A percentile compares a stretch with the other conserved stretches of the same genome.
Conservation (phyloP, 2,888 invertebrate genomes). For the Volucella zonaria region DNA sequence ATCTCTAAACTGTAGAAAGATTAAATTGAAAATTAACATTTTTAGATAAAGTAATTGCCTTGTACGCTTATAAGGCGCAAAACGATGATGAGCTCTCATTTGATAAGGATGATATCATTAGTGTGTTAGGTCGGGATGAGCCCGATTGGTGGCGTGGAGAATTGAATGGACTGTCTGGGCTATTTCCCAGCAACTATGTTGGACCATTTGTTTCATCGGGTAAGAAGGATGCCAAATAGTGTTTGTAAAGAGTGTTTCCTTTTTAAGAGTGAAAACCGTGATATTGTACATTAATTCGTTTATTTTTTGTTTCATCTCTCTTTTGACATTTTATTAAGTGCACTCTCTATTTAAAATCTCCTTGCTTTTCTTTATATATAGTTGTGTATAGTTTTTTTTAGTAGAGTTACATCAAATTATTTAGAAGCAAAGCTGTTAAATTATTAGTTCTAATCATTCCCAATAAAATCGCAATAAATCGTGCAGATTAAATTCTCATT, state of each 20-base stretch:
- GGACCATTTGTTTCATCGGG: conserved; percentile 85
- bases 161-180: conserved; percentile 92
- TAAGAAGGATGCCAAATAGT: conserved; percentile 81
- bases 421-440: conserved; percentile 35
- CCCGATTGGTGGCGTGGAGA: conserved; percentile 99
- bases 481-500: conserved; percentile 50
- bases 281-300: conserved; percentile 56
- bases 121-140: conserved; percentile 94
- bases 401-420: background rate
- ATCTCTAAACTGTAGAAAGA: background rate
- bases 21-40: conserved; percentile 29
- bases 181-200: conserved; percentile 98
- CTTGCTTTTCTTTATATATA: conserved; percentile 27
- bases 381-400: conserved; percentile 49
- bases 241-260: conserved; percentile 48
- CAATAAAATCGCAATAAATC: conserved; percentile 50
- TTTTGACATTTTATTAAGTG: conserved; percentile 53
- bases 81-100: conserved; percentile 97
- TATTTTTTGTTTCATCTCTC: background rate
- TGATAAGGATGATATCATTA: conserved; percentile 94
- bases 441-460: conserved; percentile 63
- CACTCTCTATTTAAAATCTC: conserved; percentile 36
- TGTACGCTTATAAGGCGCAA: conserved; percentile 96
- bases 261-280: conserved; percentile 50
- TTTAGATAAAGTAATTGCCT: conserved; percentile 93